Conservation (phyloP, 1,140 invertebrate genomes). For the Lutraria rhynchaena region DNA sequence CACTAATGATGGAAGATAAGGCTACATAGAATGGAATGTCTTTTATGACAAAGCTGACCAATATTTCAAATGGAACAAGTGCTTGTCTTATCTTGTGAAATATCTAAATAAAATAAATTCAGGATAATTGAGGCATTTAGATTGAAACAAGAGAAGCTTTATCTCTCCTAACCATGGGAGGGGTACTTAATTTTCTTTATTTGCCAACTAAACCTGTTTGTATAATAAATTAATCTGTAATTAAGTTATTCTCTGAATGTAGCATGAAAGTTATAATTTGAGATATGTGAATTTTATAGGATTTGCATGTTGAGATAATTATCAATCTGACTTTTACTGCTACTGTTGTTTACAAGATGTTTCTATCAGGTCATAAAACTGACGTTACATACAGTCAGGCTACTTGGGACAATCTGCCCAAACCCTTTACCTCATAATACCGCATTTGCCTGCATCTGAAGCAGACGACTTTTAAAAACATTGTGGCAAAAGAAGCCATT, state of each 20-base stretch:
- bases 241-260: constrained; percentile 47
- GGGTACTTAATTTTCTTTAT: constrained; percentile 38
- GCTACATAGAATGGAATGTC: background rate
- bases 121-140: constrained; percentile 48
- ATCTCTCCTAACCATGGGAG: background rate
- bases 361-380: background rate
- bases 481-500: no score
- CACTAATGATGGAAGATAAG: no score
- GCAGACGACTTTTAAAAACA: no score
- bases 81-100: constrained; percentile 23
- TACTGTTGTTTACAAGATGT: background rate
- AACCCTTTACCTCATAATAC: no score
- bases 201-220: constrained; percentile 32
- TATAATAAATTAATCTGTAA: constrained; percentile 52
- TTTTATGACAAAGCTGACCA: constrained; percentile 23
- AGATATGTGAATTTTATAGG: constrained; percentile 42
- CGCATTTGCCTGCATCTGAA: no score
- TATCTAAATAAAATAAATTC: constrained; percentile 48
- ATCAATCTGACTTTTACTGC: constrained; percentile 26
- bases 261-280: constrained; percentile 41
- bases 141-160: constrained; percentile 18
- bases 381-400: no score
- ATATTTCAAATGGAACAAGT: constrained; percentile 9
- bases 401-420: no score
- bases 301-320: constrained; percentile 17